Conservation (phyloP, 1,140 invertebrate genomes). For the Drosophila suzukii region DNA sequence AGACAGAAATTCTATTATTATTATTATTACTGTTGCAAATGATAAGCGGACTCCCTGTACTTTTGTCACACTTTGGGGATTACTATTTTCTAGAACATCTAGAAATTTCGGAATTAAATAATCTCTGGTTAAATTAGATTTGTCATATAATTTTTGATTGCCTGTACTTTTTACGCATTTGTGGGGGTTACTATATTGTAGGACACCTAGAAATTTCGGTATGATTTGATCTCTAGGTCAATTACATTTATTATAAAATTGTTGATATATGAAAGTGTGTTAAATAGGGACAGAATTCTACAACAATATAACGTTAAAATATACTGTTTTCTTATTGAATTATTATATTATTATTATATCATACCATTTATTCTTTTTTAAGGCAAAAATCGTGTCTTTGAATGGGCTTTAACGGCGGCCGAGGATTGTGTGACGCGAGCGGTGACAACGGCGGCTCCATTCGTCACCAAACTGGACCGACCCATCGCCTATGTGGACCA, state of each 20-base stretch:
- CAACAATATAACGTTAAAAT: no score
- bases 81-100: slow-evolving; percentile 8
- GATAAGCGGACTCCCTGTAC: slow-evolving; percentile 10
- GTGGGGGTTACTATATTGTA: no score
- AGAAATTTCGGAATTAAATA: slow-evolving; percentile 2
- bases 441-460: slow-evolving; percentile 87
- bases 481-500: slow-evolving; percentile 89
- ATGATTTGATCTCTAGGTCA: no score
- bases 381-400: slow-evolving; percentile 87
- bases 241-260: no score
- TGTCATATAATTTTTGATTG: no score
- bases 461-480: slow-evolving; percentile 86
- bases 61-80: background rate
- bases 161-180: no score
- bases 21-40: slow-evolving; percentile 1
- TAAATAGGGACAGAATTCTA: no score
- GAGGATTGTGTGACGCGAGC: slow-evolving; percentile 88
- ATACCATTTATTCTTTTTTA: slow-evolving; percentile 2
- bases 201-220: no score
- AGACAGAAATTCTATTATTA: slow-evolving; percentile 4
- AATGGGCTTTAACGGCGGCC: slow-evolving; percentile 89
- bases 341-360: background rate
- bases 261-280: no score
- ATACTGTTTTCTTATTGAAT: background rate
- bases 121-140: no score